These are phyloP conservation scores for Apamea crenata DNA, from an alignment of 2,888 invertebrate genomes.

Conservation along the genomic window DNA sequence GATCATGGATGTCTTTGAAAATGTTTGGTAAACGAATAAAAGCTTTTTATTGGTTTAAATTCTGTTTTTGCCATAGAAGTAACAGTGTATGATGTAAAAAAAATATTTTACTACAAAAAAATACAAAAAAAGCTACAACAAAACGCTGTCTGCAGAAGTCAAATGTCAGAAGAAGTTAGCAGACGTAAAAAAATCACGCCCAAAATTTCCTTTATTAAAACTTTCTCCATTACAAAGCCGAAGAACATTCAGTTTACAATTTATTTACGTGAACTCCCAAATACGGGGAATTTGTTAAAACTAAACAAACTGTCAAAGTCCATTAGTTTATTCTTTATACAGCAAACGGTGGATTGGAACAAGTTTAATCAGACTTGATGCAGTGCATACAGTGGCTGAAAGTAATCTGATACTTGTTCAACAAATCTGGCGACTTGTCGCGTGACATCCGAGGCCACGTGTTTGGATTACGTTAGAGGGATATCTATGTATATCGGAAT, in stretches of 20 bases:
- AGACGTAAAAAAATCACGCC: constrained; percentile 33
- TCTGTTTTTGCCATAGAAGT: neutral
- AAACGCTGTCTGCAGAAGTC: constrained; percentile 17
- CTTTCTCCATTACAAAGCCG: constrained; percentile 52
- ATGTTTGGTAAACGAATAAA: neutral
- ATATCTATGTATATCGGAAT: constrained; percentile 47
- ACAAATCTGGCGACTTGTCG: constrained; percentile 79
- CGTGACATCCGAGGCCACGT: constrained; percentile 74
- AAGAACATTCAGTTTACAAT: constrained; percentile 54
- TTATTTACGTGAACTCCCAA: constrained; percentile 52
- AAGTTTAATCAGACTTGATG: constrained; percentile 77
- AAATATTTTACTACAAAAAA: neutral
- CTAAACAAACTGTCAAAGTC: constrained; percentile 70
- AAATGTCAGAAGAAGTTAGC: constrained; percentile 52
- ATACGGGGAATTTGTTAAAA: constrained; percentile 66
- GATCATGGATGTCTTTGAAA: neutral
- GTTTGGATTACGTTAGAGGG: constrained; percentile 60
- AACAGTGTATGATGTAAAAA: constrained; percentile 24
- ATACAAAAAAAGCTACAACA: neutral
- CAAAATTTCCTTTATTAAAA: constrained; percentile 53
- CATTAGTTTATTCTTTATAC: constrained; percentile 72
- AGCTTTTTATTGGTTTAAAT: neutral
- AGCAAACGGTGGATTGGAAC: constrained; percentile 69
- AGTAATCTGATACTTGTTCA: constrained; percentile 80
- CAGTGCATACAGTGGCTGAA: constrained; percentile 66